Evolutionary conservation across 1,140 invertebrate species (phyloP).

Genomic region (Ditylenchus dipsaci): DNA sequence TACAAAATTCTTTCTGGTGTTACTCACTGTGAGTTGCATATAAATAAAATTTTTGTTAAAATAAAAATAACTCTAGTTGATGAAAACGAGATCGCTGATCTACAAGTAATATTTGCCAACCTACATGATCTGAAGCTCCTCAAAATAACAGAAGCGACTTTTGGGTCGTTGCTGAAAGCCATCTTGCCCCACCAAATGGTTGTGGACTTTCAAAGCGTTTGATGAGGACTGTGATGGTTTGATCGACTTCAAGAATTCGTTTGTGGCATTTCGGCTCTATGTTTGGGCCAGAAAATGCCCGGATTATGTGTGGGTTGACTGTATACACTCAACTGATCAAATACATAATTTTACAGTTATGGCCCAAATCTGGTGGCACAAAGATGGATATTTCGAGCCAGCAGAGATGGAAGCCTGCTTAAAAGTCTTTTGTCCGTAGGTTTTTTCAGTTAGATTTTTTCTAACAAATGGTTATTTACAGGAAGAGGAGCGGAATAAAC

Average conservation of each 20-base stretch:
- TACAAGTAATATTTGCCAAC: not conserved
- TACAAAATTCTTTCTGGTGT: constrained; percentile 4
- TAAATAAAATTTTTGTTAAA: not conserved
- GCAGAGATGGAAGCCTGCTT: not conserved
- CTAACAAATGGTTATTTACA: not conserved
- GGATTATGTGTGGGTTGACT: constrained; percentile 19
- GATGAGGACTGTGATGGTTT: constrained; percentile 82
- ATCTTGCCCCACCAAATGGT: not conserved
- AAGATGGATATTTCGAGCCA: constrained; percentile 11
- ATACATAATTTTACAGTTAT: constrained; percentile 18
- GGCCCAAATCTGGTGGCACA: constrained; percentile 20
- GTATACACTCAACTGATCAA: not conserved
- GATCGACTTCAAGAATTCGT: constrained; percentile 84
- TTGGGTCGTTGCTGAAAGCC: constrained; percentile 5
- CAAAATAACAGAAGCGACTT: constrained; percentile 2
- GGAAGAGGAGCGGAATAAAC: not conserved
- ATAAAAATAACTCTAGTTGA: constrained; percentile 5
- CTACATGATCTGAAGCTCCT: not conserved
- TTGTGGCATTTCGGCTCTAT: constrained; percentile 81
- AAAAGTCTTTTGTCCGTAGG: constrained; percentile 4
- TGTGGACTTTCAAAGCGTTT: constrained; percentile 72
- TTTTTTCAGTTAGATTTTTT: constrained; percentile 6
- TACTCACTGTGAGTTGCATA: constrained; percentile 4
- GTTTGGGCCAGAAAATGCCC: constrained; percentile 67
- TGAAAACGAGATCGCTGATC: constrained; percentile 5